Conservation (phyloP, 2,797 vertebrate species). For the Diceros bicornis region DNA sequence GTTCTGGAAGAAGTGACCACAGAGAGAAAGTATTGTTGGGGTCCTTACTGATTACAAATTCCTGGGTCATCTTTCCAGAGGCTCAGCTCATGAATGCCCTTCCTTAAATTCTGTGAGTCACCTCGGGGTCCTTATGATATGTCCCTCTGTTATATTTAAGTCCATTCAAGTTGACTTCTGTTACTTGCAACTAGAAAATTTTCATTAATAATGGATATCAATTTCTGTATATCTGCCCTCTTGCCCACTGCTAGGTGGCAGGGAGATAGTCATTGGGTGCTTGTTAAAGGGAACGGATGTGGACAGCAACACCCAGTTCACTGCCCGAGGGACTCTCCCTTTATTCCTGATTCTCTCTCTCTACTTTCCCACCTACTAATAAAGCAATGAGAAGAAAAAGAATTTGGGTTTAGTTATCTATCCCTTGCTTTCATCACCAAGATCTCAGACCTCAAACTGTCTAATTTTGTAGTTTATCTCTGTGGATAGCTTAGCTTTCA, state of each 20-base stretch:
- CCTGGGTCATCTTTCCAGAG: background rate
- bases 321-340: background rate
- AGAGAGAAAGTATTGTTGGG: background rate
- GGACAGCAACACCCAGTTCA: background rate
- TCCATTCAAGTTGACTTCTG: background rate
- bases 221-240: background rate
- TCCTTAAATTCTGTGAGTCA: background rate
- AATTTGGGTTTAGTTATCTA: background rate
- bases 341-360: background rate
- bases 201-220: background rate
- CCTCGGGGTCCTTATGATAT: background rate
- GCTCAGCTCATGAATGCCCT: background rate
- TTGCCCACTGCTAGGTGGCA: background rate
- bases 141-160: background rate
- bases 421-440: background rate
- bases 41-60: background rate
- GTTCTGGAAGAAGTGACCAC: background rate
- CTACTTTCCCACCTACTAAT: background rate
- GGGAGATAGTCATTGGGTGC: background rate
- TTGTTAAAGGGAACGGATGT: background rate
- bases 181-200: conserved; percentile 37
- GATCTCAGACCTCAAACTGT: background rate
- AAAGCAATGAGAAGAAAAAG: background rate
- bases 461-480: conserved; percentile 39
- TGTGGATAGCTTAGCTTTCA: background rate